phyloP scores from a whole-genome alignment of 1,140 invertebrate species.

The Diplogasteroides magnus region DNA sequence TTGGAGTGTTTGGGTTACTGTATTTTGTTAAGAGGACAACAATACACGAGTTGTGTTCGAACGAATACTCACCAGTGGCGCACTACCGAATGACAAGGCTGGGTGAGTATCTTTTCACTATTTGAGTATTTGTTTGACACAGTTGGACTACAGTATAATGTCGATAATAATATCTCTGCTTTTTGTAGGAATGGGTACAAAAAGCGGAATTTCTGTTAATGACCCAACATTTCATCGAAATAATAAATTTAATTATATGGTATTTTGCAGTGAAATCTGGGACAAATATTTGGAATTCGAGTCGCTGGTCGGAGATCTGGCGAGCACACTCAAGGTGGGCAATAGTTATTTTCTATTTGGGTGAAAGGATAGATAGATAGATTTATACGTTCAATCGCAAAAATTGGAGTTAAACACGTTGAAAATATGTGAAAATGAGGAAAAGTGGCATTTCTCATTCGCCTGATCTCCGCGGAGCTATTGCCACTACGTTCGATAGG shows the following conservation, averaged over 20 bases:
- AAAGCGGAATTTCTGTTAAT: too few relatives aligned
- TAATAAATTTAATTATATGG: slow-evolving; percentile 17
- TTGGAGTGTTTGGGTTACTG: background rate
- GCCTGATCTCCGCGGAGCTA: too few relatives aligned
- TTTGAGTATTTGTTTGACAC: too few relatives aligned
- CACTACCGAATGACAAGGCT: slow-evolving; percentile 78
- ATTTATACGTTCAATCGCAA: background rate
- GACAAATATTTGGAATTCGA: slow-evolving; percentile 96
- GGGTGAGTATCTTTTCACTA: too few relatives aligned
- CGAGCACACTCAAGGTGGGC: slow-evolving; percentile 96
- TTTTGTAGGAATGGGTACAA: too few relatives aligned
- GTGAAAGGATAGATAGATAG: too few relatives aligned
- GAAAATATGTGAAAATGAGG: background rate
- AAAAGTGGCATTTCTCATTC: background rate
- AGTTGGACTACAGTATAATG: too few relatives aligned
- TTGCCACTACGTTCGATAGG: too few relatives aligned
- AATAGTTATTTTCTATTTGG: too few relatives aligned
- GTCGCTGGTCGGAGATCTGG: slow-evolving; percentile 92
- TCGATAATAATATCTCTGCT: too few relatives aligned
- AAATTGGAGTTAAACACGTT: background rate
- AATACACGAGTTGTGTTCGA: slow-evolving; percentile 97
- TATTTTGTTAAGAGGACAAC: slow-evolving; percentile 76
- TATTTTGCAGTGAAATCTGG: slow-evolving; percentile 81
- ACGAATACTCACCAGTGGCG: slow-evolving; percentile 85
- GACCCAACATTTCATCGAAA: too few relatives aligned